Evolutionary conservation across 2,888 invertebrate genomes (phyloP).

Genomic region (Achlya flavicornis): DNA sequence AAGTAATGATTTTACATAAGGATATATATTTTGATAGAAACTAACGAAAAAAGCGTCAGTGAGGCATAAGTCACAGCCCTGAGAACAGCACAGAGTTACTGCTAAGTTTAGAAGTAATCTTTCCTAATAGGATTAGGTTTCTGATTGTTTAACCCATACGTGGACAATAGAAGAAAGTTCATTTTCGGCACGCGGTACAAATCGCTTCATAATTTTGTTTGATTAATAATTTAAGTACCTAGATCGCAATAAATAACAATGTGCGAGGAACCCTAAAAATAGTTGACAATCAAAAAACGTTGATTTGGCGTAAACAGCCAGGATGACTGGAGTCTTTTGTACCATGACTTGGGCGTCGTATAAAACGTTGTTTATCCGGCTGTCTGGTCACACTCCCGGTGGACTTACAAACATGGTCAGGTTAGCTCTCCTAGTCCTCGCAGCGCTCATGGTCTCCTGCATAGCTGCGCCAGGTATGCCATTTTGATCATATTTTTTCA

Average conservation of each 20-base stretch:
- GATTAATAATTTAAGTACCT: too few species aligned
- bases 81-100: too few species aligned
- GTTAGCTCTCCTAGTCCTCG: conserved; percentile 36
- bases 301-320: conserved; percentile 49
- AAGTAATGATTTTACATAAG: too few species aligned
- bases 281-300: conserved; percentile 53
- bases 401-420: conserved; percentile 43
- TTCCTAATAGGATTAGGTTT: too few species aligned
- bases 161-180: too few species aligned
- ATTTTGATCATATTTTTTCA: background rate
- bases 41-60: too few species aligned
- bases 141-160: too few species aligned
- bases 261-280: conserved; percentile 35
- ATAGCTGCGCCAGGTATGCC: conserved; percentile 57
- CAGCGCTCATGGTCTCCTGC: conserved; percentile 39
- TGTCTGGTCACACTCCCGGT: conserved; percentile 31
- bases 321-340: conserved; percentile 53
- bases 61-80: too few species aligned
- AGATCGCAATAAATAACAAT: background rate
- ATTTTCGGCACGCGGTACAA: too few species aligned
- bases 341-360: conserved; percentile 44
- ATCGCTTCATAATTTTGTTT: too few species aligned
- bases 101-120: too few species aligned
- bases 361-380: conserved; percentile 40
- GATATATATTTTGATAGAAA: too few species aligned